Evolutionary conservation across 2,113 vertebrate genomes (phyloP).

Genomic region (Propithecus coquereli): DNA sequence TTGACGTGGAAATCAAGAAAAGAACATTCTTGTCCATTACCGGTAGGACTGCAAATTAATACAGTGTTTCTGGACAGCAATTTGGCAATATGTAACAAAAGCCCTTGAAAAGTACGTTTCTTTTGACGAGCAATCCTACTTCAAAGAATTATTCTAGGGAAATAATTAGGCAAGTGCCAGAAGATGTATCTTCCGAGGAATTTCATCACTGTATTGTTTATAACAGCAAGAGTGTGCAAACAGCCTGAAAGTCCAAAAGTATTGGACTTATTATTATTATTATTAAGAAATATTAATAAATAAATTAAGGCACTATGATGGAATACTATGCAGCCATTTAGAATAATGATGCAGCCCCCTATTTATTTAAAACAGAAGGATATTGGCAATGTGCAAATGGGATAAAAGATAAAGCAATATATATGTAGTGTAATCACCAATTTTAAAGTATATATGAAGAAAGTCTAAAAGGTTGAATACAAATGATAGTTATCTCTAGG

Average conservation of each 20-base stretch:
- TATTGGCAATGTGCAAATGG: neutral
- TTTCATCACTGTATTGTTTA: slow-evolving; percentile 21
- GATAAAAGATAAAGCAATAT: neutral
- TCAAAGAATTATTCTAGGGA: slow-evolving; percentile 66
- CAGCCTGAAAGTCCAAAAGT: neutral
- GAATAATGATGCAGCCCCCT: neutral
- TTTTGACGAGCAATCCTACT: slow-evolving; percentile 48
- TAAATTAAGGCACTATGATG: neutral
- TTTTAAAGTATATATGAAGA: neutral
- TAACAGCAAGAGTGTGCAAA: neutral
- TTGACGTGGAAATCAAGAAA: slow-evolving; percentile 47
- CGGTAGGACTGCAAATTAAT: slow-evolving; percentile 51
- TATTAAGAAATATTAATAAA: slow-evolving; percentile 34
- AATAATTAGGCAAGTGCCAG: slow-evolving; percentile 67
- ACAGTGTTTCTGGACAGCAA: slow-evolving; percentile 49
- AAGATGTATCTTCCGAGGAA: slow-evolving; percentile 37
- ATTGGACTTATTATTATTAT: neutral
- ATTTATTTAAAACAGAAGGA: neutral
- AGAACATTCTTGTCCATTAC: slow-evolving; percentile 13
- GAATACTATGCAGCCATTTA: slow-evolving; percentile 38
- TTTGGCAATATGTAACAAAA: slow-evolving; percentile 64
- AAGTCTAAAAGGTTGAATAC: neutral
- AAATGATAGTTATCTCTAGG: neutral
- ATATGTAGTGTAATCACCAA: neutral
- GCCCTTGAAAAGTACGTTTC: slow-evolving; percentile 63